phyloP scores from a whole-genome alignment of 2,797 vertebrate species.

The Mormyrus proboscirostris region DNA sequence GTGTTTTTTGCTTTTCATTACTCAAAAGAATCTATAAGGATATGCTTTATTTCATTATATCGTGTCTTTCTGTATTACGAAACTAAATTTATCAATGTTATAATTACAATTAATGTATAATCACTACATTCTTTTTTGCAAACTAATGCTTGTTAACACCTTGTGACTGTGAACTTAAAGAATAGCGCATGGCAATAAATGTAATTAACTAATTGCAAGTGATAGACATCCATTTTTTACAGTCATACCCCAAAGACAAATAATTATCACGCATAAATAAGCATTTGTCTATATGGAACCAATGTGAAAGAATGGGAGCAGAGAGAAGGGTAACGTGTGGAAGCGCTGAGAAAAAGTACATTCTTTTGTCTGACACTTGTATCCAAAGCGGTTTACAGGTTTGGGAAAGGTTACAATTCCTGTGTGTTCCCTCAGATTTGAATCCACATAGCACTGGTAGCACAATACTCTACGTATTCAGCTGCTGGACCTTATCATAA shows the following conservation, averaged over 20 bases:
- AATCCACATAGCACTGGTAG: not conserved
- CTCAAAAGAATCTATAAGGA: not conserved
- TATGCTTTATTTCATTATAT: not conserved
- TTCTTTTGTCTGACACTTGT: not conserved
- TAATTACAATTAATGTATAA: not conserved
- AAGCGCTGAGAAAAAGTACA: not conserved
- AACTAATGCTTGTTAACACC: not conserved
- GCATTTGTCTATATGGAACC: not conserved
- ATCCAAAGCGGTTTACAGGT: not conserved
- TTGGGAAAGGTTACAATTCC: not conserved
- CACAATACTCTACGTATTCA: not conserved
- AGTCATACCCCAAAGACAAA: not conserved
- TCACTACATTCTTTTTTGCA: not conserved
- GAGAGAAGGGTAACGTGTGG: not conserved
- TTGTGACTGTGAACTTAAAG: not conserved
- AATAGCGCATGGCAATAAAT: not conserved
- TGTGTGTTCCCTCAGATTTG: not conserved
- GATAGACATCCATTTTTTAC: not conserved
- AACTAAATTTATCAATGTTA: not conserved
- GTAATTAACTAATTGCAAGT: slow-evolving; percentile 13
- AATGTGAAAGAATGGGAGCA: not conserved
- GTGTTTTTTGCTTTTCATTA: not conserved
- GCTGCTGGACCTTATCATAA: not conserved
- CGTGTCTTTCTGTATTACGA: not conserved
- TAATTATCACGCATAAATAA: not conserved